These are phyloP conservation scores for Tenualosa thibaudeaui DNA, from an alignment of 2,797 vertebrate species.

Conservation along the genomic window DNA sequence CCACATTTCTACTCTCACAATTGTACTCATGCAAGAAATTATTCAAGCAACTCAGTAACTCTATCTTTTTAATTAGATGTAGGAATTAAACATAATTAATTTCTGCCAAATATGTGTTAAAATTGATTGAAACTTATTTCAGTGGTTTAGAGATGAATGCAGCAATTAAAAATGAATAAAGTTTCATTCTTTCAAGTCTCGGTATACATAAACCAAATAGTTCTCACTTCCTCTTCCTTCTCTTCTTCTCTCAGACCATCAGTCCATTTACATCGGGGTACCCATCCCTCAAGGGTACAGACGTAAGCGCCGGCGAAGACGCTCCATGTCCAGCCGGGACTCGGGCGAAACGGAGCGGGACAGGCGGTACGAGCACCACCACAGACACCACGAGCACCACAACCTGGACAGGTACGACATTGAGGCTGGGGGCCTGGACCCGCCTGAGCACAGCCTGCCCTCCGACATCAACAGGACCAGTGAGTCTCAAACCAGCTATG, in stretches of 20 bases:
- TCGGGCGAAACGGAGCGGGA: conserved; percentile 68
- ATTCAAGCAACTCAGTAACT: background rate
- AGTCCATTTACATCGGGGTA: conserved; percentile 89
- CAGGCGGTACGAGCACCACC: conserved; percentile 68
- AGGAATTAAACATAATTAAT: background rate
- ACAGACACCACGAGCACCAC: conserved; percentile 50
- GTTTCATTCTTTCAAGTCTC: background rate
- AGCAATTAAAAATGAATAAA: background rate
- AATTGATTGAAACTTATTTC: background rate
- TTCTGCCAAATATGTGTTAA: background rate
- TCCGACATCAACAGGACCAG: conserved; percentile 80
- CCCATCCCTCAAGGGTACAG: conserved; percentile 82
- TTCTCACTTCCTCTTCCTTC: background rate
- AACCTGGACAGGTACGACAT: conserved; percentile 66
- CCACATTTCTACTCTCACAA: background rate
- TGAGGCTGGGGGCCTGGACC: conserved; percentile 71
- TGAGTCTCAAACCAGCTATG: conserved; percentile 64
- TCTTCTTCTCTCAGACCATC: conserved; percentile 73
- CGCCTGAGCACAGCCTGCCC: conserved; percentile 61
- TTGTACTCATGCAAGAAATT: background rate
- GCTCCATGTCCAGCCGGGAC: conserved; percentile 73
- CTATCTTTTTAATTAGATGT: background rate
- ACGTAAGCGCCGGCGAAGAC: conserved; percentile 82
- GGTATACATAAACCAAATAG: background rate
- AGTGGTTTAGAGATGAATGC: background rate